Percentiles rank a stretch among this genome's conserved stretches.
Evolutionary conservation across 2,888 invertebrate species (phyloP).

Genomic region (Tipula helvola): DNA sequence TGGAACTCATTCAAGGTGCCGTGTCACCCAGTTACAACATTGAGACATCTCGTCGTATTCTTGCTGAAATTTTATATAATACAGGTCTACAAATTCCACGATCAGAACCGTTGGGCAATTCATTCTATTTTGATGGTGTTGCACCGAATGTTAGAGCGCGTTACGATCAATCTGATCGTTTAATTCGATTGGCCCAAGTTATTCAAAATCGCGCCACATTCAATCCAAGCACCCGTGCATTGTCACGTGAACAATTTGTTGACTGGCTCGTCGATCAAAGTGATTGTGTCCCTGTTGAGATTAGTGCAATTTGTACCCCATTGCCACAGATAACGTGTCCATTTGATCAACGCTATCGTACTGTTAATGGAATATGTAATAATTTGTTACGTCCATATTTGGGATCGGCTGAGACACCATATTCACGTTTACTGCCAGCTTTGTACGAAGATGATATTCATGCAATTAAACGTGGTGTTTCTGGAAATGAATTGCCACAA

Average conservation of each 20-base stretch:
- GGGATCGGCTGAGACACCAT: conserved; percentile 17
- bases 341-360: conserved; percentile 14
- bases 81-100: not conserved
- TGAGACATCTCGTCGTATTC: not conserved
- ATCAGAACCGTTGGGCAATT: not conserved
- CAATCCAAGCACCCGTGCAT: not conserved
- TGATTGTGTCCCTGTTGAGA: not conserved
- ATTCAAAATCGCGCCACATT: not conserved
- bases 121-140: not conserved
- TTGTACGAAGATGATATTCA: conserved; percentile 38
- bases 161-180: conserved; percentile 10
- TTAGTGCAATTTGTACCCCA: not conserved
- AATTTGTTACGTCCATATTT: conserved; percentile 17
- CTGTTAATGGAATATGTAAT: conserved; percentile 20
- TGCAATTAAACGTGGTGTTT: conserved; percentile 46
- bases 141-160: not conserved
- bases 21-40: not conserved
- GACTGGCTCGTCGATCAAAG: not conserved
- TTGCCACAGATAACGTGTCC: not conserved
- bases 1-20: not conserved
- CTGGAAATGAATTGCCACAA: conserved; percentile 54
- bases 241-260: not conserved
- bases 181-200: not conserved
- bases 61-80: not conserved
- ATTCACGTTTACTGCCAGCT: conserved; percentile 35